Evolutionary conservation across 2,797 vertebrate genomes (phyloP).

Genomic region (Falco berigora): DNA sequence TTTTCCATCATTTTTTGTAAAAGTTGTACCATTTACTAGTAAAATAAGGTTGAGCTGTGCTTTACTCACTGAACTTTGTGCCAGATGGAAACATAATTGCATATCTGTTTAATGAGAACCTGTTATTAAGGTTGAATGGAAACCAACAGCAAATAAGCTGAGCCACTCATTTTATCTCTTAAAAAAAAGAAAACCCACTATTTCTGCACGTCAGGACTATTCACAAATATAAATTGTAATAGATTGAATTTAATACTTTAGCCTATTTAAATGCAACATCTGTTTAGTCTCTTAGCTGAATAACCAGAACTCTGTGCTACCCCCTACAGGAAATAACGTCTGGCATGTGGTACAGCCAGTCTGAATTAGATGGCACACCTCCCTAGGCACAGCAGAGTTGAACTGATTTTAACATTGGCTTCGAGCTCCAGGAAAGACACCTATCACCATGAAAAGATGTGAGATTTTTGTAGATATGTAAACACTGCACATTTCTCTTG

Average conservation of each 20-base stretch:
- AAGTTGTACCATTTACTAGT: neutral
- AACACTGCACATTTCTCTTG: neutral
- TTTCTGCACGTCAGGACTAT: neutral
- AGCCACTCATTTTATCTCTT: neutral
- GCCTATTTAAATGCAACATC: neutral
- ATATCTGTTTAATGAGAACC: neutral
- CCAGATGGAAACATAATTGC: neutral
- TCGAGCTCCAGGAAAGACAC: neutral
- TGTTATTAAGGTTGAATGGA: neutral
- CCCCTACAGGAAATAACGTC: slow-evolving; percentile 24
- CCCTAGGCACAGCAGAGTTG: neutral
- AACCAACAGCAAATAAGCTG: neutral
- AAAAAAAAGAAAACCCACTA: neutral
- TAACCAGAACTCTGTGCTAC: neutral
- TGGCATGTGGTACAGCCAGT: neutral
- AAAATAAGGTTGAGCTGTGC: neutral
- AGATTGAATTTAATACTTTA: neutral
- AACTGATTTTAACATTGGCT: neutral
- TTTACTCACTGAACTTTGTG: neutral
- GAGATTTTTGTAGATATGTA: neutral
- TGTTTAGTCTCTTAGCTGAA: slow-evolving; percentile 46
- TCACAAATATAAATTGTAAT: neutral
- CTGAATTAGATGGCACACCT: neutral
- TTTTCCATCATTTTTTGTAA: neutral
- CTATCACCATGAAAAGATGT: neutral